phyloP scores from a whole-genome alignment of 2,888 invertebrate genomes.

The Gortyna flavago region DNA sequence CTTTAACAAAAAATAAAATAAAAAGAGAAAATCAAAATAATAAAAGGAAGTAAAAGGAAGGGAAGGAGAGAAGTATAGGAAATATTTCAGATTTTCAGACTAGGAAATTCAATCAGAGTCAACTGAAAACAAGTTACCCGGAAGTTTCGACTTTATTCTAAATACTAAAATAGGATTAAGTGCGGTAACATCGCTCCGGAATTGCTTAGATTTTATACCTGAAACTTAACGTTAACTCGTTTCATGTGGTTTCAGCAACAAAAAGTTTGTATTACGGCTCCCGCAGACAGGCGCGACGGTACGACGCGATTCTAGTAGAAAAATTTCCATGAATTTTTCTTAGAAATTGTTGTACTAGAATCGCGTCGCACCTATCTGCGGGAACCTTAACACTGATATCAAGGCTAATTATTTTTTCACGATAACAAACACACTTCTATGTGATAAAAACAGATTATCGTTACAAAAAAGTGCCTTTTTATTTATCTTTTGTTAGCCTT shows the following conservation, averaged over 20 bases:
- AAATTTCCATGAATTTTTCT: no score
- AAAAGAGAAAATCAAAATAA: no score
- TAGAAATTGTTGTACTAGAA: no score
- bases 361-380: no score
- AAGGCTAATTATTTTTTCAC: neutral
- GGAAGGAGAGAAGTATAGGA: neutral
- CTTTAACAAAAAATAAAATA: neutral
- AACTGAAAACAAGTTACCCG: neutral
- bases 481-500: neutral
- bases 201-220: conserved; percentile 20
- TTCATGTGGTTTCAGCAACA: conserved; percentile 18
- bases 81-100: neutral
- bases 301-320: no score
- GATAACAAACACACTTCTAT: neutral
- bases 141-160: conserved; percentile 18
- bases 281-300: neutral
- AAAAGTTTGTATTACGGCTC: conserved; percentile 27
- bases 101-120: neutral
- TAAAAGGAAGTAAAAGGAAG: no score
- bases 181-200: conserved; percentile 12
- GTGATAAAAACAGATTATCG: neutral
- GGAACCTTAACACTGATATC: neutral
- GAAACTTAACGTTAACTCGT: conserved; percentile 10
- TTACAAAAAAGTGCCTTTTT: neutral
- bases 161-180: conserved; percentile 8